Evolutionary conservation across 2,113 vertebrate genomes (phyloP), one percentile per base, ranked within the genome.

Genomic region (Anser brachyrhynchus): DNA sequence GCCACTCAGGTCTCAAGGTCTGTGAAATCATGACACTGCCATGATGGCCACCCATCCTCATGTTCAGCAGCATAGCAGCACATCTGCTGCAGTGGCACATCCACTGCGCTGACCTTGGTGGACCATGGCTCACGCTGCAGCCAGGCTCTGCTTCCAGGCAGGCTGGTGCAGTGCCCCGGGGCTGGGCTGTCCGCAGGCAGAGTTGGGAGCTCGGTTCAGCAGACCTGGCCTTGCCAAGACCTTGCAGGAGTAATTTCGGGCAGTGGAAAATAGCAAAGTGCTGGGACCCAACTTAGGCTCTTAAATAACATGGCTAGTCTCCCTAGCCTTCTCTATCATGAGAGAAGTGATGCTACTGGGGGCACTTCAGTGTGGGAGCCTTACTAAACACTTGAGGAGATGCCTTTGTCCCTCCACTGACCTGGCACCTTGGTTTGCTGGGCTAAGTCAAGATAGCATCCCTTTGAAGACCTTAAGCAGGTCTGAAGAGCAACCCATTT

Each of bases 361-460:
- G 25, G 8, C 0, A 0, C 15, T 10, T 23, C 2, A 11, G 43
- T 58, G 18, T 21, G n/a, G 61, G 9, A 75, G 9, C 14, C 35
- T 22, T 9, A n/a, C 11, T 21, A 62, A 64, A 43, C 3, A 11
- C 4, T 35, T 18, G 35, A 19, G 59, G 25, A 83, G 35, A 72
- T 85, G 17, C 39, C 21, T 70, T 91, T 62, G 11, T 21, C 18
- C 35, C 16, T 43, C 62, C 51, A 11, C 44, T 59, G 65, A 37
- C 3, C 1, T 0, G 0, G 39, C 20, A 13, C 18, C n/a, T 77
- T 18, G 35, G 29, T 35, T 83, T 52, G n/a, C 29, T 33, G 18
- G 58, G 26, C 35, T 41, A 66, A 72, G 22, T 9, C 49, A 57
- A 86, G 29, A 13, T 73, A 31, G 22, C 2, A 6, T 0, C 1